Evolutionary conservation across 2,113 vertebrate species (phyloP).

Genomic region (Amblyopsis rosae): DNA sequence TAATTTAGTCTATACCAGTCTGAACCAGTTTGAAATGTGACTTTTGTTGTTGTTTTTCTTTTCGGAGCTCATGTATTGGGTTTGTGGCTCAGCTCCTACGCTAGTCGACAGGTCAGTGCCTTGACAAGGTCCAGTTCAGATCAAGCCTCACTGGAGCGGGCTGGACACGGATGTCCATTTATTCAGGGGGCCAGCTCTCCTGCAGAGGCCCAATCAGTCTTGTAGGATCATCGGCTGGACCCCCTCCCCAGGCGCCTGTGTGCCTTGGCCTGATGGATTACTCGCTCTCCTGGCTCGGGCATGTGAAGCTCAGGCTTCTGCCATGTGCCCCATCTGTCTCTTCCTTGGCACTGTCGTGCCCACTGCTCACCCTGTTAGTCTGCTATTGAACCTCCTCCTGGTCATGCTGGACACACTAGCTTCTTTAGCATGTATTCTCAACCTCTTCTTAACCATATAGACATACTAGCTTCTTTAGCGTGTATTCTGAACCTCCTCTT

Average conservation of each 20-base stretch:
- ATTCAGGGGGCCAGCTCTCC: conserved; percentile 63
- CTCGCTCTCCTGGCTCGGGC: conserved; percentile 64
- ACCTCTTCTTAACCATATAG: too few relatives aligned
- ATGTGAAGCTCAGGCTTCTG: conserved; percentile 43
- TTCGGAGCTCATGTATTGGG: neutral
- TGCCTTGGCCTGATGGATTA: conserved; percentile 72
- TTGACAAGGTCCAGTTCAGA: conserved; percentile 55
- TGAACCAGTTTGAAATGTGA: conserved; percentile 4
- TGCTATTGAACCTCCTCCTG: conserved; percentile 50
- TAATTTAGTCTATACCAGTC: neutral
- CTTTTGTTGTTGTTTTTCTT: neutral
- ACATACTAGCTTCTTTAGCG: too few relatives aligned
- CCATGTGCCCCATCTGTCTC: conserved; percentile 71
- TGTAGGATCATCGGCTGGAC: conserved; percentile 67
- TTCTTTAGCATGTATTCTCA: neutral
- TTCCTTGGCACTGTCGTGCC: conserved; percentile 54
- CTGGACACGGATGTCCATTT: conserved; percentile 67
- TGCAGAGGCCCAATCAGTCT: conserved; percentile 71
- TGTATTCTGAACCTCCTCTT: neutral
- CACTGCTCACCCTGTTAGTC: conserved; percentile 50
- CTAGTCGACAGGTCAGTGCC: conserved; percentile 70
- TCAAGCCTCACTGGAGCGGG: conserved; percentile 65
- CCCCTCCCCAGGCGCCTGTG: conserved; percentile 50
- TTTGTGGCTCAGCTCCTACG: conserved; percentile 24
- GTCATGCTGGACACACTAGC: conserved; percentile 4